A percentile compares a stretch with the other conserved stretches of the same genome.
Evolutionary conservation across 2,113 vertebrate species (phyloP).

Genomic region (Cyprinodon variegatus): DNA sequence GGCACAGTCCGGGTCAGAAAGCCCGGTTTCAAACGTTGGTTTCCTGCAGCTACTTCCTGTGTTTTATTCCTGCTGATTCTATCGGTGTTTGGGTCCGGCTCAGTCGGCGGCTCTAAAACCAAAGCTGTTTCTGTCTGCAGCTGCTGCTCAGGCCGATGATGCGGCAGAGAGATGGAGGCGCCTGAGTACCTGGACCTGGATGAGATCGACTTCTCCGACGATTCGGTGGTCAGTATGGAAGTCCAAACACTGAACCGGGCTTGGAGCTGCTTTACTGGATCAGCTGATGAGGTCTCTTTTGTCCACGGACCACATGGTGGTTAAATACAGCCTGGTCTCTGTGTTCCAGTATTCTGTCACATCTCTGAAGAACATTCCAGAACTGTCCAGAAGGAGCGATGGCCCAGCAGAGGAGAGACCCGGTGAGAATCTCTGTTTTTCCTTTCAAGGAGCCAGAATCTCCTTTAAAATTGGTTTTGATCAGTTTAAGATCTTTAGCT

Average conservation of each 20-base stretch:
- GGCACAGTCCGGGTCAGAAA: not conserved
- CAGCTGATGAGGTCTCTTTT: constrained; percentile 7
- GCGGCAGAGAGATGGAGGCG: constrained; percentile 94
- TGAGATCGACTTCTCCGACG: constrained; percentile 98
- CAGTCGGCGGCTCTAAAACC: not conserved
- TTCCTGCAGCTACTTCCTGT: constrained; percentile 29
- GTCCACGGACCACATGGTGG: no score
- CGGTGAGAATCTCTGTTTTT: constrained; percentile 72
- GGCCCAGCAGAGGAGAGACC: constrained; percentile 88
- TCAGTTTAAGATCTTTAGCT: no score
- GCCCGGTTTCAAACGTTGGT: not conserved
- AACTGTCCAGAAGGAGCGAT: constrained; percentile 92
- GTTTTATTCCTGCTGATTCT: constrained; percentile 18
- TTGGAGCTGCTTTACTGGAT: not conserved
- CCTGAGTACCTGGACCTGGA: constrained; percentile 99
- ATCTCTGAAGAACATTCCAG: constrained; percentile 94
- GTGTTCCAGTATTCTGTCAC: constrained; percentile 88
- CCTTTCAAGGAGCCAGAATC: no score
- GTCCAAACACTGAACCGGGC: not conserved
- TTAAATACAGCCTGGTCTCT: no score
- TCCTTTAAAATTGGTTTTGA: no score
- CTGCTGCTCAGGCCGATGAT: constrained; percentile 82
- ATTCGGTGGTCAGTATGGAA: constrained; percentile 87
- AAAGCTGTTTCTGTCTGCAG: constrained; percentile 40
- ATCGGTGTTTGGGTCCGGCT: not conserved